Evolutionary conservation across 1,140 invertebrate species (phyloP).

Genomic region (Camponotus floridanus): DNA sequence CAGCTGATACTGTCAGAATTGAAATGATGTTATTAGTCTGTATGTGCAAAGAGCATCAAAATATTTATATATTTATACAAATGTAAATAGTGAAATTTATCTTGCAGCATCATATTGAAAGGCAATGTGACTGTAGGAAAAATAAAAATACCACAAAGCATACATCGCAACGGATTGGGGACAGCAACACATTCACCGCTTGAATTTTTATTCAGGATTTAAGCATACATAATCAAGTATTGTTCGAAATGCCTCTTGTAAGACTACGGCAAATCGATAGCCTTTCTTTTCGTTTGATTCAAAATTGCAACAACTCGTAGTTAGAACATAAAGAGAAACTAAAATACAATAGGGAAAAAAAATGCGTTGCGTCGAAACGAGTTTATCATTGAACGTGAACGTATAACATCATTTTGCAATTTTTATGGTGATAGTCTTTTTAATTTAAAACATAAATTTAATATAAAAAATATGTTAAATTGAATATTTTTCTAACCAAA

Average conservation of each 20-base stretch:
- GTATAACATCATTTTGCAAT: neutral
- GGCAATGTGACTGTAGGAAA: neutral
- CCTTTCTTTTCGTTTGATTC: constrained; percentile 29
- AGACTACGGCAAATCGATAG: constrained; percentile 34
- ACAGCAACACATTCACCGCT: neutral
- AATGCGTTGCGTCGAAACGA: constrained; percentile 5
- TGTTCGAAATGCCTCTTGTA: neutral
- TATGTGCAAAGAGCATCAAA: too few species aligned
- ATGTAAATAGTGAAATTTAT: constrained; percentile 14
- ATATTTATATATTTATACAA: neutral
- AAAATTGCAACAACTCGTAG: neutral
- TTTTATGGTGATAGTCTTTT: constrained; percentile 19
- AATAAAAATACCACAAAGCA: constrained; percentile 24
- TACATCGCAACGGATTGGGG: constrained; percentile 26
- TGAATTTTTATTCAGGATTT: constrained; percentile 48
- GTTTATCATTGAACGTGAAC: constrained; percentile 16
- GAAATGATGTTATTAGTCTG: neutral
- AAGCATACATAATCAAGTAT: constrained; percentile 54
- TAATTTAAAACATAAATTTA: neutral
- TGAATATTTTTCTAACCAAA: neutral
- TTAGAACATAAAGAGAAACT: neutral
- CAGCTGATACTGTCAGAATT: neutral
- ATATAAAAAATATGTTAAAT: neutral
- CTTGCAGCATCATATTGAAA: neutral
- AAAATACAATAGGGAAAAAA: constrained; percentile 12